A percentile compares a stretch with the other conserved stretches of the same genome.
Conservation (phyloP, 2,797 vertebrate genomes). For the Gymnocypris eckloni region DNA sequence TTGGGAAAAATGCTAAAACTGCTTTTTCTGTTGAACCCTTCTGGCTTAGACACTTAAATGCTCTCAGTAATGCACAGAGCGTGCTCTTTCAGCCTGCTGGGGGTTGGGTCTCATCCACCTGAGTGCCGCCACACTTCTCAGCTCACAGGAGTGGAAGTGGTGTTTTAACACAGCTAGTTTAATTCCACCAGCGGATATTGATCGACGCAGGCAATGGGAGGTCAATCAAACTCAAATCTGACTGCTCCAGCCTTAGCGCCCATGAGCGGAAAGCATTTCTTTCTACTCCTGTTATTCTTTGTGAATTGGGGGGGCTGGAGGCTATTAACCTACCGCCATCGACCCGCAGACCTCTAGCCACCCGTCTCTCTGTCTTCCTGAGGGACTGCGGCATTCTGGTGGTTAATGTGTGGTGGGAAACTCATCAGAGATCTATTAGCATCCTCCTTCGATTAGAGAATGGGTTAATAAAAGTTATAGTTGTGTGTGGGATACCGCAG, state of each 20-base stretch:
- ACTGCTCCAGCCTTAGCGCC: constrained; percentile 45
- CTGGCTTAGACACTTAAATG: constrained; percentile 10
- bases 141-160: constrained; percentile 64
- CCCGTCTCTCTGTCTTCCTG: constrained; percentile 17
- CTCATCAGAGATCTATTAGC: constrained; percentile 15
- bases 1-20: constrained; percentile 5
- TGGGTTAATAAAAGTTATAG: constrained; percentile 33
- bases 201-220: constrained; percentile 62
- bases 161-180: constrained; percentile 69
- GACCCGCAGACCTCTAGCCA: constrained; percentile 36
- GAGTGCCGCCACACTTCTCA: constrained; percentile 37
- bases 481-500: background rate
- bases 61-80: constrained; percentile 14
- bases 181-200: constrained; percentile 52
- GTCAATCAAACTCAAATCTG: constrained; percentile 65
- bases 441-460: background rate
- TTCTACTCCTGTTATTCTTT: constrained; percentile 13
- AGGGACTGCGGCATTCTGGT: background rate
- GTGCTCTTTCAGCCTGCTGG: constrained; percentile 28
- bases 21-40: constrained; percentile 7
- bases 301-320: constrained; percentile 9
- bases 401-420: constrained; percentile 16
- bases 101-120: constrained; percentile 36
- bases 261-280: constrained; percentile 23
- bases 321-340: constrained; percentile 36